phyloP scores from a whole-genome alignment of 2,888 invertebrate genomes.

The Rhagonycha lutea region DNA sequence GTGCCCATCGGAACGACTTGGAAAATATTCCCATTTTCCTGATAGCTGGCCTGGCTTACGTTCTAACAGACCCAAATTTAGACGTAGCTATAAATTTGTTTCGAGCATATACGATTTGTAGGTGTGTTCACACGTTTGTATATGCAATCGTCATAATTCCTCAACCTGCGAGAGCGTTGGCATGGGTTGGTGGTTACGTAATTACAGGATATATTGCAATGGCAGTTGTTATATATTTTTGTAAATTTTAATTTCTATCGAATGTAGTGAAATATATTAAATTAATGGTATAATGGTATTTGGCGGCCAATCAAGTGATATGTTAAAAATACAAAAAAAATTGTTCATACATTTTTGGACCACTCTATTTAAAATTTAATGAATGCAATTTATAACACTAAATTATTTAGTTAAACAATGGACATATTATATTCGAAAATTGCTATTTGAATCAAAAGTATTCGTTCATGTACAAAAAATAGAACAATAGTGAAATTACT shows the following conservation, averaged over 20 bases:
- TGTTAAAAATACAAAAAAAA: too few relatives aligned
- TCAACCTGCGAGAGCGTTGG: slow-evolving; percentile 10
- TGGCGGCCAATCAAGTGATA: too few relatives aligned
- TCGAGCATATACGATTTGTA: slow-evolving; percentile 52
- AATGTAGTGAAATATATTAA: not conserved
- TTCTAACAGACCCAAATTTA: slow-evolving; percentile 62
- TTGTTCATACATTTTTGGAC: too few relatives aligned
- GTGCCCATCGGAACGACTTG: slow-evolving; percentile 73
- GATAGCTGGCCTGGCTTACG: slow-evolving; percentile 63
- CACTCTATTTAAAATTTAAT: not conserved
- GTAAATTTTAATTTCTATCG: not conserved
- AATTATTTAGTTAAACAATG: not conserved
- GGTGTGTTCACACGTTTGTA: slow-evolving; percentile 4
- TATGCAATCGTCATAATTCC: slow-evolving; percentile 11
- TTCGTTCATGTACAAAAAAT: not conserved
- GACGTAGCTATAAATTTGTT: slow-evolving; percentile 59
- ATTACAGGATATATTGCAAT: slow-evolving; percentile 4
- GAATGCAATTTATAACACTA: not conserved
- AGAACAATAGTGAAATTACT: too few relatives aligned
- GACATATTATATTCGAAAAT: not conserved
- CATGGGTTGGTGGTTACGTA: not conserved
- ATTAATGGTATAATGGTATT: not conserved
- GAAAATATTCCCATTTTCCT: slow-evolving; percentile 73
- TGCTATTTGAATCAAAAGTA: not conserved
- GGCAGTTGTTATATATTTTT: not conserved